phyloP scores from a whole-genome alignment of 2,113 vertebrate species.

The Lampris incognitus region DNA sequence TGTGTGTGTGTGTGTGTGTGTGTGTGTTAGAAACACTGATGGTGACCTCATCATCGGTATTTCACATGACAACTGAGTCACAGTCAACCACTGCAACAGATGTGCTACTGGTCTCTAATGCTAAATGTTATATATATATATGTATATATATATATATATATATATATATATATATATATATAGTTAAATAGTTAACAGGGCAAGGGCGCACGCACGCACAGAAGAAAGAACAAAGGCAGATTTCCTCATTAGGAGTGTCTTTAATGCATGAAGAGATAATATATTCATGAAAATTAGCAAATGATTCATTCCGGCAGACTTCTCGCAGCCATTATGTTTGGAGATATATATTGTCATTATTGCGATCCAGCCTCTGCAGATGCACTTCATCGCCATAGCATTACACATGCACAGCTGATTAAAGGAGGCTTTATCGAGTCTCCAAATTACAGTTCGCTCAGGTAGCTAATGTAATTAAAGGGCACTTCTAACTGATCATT shows the following conservation, averaged over 20 bases:
- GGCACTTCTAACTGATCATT: slow-evolving; percentile 24
- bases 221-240: slow-evolving; percentile 71
- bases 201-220: slow-evolving; percentile 22
- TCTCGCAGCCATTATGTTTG: slow-evolving; percentile 56
- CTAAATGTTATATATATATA: neutral
- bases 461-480: slow-evolving; percentile 58
- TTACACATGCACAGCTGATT: slow-evolving; percentile 68
- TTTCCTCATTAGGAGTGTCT: slow-evolving; percentile 78
- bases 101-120: neutral
- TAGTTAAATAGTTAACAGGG: too few species aligned
- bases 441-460: slow-evolving; percentile 61
- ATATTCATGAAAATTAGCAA: slow-evolving; percentile 81
- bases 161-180: slow-evolving; percentile 25
- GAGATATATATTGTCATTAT: slow-evolving; percentile 70
- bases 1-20: neutral
- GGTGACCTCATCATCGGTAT: neutral
- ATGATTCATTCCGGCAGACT: slow-evolving; percentile 70
- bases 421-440: slow-evolving; percentile 68
- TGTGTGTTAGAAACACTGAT: neutral
- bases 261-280: slow-evolving; percentile 80
- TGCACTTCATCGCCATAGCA: slow-evolving; percentile 15
- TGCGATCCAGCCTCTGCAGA: slow-evolving; percentile 32
- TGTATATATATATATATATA: slow-evolving; percentile 11
- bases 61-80: slow-evolving; percentile 17
- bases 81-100: neutral